Conservation (phyloP, 2,113 vertebrate genomes). For the Camelus bactrianus region DNA sequence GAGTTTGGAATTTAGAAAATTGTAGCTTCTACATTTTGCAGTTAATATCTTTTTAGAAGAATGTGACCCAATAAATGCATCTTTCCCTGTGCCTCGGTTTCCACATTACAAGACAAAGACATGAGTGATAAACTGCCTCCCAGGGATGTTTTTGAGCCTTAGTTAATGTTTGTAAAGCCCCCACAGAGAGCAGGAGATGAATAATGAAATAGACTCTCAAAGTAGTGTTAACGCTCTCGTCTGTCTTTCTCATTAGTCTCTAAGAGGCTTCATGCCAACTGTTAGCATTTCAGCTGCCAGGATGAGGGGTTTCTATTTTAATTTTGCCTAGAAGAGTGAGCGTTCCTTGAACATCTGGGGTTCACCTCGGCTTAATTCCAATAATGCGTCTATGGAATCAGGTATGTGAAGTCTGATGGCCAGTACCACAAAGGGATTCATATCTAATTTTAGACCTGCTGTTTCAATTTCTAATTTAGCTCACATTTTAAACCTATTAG, state of each 20-base stretch:
- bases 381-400: constrained; percentile 61
- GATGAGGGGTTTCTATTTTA: constrained; percentile 74
- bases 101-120: constrained; percentile 70
- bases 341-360: constrained; percentile 73
- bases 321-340: constrained; percentile 72
- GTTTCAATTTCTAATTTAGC: constrained; percentile 74
- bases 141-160: constrained; percentile 67
- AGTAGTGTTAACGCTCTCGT: constrained; percentile 59
- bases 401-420: constrained; percentile 51
- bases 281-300: constrained; percentile 71
- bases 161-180: constrained; percentile 79
- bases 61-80: constrained; percentile 49
- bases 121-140: constrained; percentile 59
- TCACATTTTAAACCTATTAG: constrained; percentile 74
- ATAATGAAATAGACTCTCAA: constrained; percentile 77
- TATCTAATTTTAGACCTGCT: constrained; percentile 70
- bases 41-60: constrained; percentile 26
- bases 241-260: constrained; percentile 73
- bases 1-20: constrained; percentile 32
- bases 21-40: neutral
- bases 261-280: constrained; percentile 76
- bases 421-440: constrained; percentile 69
- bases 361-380: constrained; percentile 64
- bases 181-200: constrained; percentile 68
- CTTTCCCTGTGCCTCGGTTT: constrained; percentile 58